Conservation (phyloP, 2,888 invertebrate genomes). For the Leptopterna dolabrata region DNA sequence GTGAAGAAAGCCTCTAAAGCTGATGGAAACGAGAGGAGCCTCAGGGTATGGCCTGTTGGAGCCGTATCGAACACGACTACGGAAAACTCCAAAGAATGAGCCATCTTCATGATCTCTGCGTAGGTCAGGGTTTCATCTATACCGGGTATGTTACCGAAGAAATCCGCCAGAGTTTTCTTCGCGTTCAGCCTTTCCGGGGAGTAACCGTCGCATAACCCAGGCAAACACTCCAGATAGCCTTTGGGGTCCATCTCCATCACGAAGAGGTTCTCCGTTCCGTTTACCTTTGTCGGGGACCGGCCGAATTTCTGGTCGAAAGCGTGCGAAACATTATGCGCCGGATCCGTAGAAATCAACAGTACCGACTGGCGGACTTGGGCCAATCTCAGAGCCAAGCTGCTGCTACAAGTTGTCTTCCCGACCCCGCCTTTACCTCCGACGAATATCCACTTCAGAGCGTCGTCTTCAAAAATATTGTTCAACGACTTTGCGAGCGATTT, state of each 20-base stretch:
- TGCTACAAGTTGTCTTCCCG: constrained; percentile 99
- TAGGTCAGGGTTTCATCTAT: constrained; percentile 99
- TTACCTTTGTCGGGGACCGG: constrained; percentile 89
- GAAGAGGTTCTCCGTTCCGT: constrained; percentile 91
- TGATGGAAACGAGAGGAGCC: constrained; percentile 95
- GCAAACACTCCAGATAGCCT: neutral
- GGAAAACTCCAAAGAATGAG: constrained; percentile 98
- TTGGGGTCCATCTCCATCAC: constrained; percentile 98
- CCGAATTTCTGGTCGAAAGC: constrained; percentile 99
- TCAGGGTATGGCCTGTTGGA: constrained; percentile 96
- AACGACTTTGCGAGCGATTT: constrained; percentile 66
- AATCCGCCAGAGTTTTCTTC: constrained; percentile 75
- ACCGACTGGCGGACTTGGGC: constrained; percentile 93
- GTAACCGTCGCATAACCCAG: constrained; percentile 66
- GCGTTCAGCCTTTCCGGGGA: neutral
- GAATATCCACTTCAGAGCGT: constrained; percentile 95
- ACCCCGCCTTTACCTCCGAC: constrained; percentile 99
- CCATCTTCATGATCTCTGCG: constrained; percentile 98
- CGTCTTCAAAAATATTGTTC: constrained; percentile 91
- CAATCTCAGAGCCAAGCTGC: constrained; percentile 93
- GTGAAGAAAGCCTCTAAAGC: constrained; percentile 96
- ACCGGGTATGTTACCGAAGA: constrained; percentile 96
- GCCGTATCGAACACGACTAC: constrained; percentile 99
- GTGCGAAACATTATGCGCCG: constrained; percentile 99
- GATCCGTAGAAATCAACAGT: constrained; percentile 98